Evolutionary conservation across 2,888 invertebrate genomes (phyloP), one percentile per base, ranked within the genome.

Genomic region (Erannis defoliaria): DNA sequence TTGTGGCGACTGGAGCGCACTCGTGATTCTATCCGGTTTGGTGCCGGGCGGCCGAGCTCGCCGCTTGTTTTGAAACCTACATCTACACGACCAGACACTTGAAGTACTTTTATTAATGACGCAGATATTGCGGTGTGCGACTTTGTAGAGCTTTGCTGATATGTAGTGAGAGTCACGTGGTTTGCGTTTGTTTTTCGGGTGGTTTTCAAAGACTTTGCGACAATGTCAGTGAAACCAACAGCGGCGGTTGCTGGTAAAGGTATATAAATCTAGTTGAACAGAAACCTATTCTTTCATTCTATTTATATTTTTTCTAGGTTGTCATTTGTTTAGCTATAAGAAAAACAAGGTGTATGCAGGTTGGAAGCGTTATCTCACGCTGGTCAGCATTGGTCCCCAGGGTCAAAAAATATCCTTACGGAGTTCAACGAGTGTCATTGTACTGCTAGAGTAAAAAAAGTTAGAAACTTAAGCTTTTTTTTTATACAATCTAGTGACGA

Each of bases 201-300:
- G 71, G 42, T 66, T 55, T 43, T 58, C 58, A 73, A 72, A 71
- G 57, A 71, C 54, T 66, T 62, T 66, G 59, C 53, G 56, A 77
- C 71, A 48, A 89, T 89, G 89, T 85, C 89, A 53, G 78, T 78
- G 62, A 80, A 84, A 68, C 85, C 86, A 45, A 77, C 86, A 18
- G 76, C 88, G 64, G 83, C 88, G 64, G 83, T 86, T 42, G 74
- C 82, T 45, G 69, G 80, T 54, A 82, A 85, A 85, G 88, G 88
- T 88, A 87, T n/a, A n/a, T n/a, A 82, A 19, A 33, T 38, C 8
- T 18, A 8, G 18, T 16, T 37, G 9, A 14, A 18, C n/a, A 35
- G 0, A 35, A 4, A n/a, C 3, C 5, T 2, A 6, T 16, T n/a
- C 4, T n/a, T 4, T 12, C 12, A 33, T 33, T 33, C 4, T 33